Base-by-base conservation (phyloP, 2,888 invertebrate genomes). In the Drosophila prolongata region DNA sequence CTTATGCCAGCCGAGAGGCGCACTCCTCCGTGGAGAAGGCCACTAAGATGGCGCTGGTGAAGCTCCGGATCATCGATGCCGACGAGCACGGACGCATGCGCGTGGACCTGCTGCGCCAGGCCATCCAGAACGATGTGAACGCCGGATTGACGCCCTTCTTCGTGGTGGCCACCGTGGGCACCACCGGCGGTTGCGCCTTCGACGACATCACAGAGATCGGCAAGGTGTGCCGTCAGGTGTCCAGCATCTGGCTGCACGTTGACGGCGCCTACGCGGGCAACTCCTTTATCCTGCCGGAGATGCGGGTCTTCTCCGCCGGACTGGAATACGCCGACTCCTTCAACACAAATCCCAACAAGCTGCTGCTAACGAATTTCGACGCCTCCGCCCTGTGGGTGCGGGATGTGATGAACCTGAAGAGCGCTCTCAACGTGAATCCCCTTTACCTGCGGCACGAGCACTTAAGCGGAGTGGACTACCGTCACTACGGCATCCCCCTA, bases 201-300 rank as follows among this genome's bases (percentile, higher is more conserved):
- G 97, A 98, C 91, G 95, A 96, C 79, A 93, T 98, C 10, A 93
- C 93, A 0, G 97, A 97, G 92, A 94, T 98, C 59, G 95, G 97
- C 2, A 95, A 95, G 16, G 94, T 97, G 2, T 95, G 95, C 77
- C 93, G 93, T 62, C 92, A 90, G 54, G 80, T 91, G 13, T 93
- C 95, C 0, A 93, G 93, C 56, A 93, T 96, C n/a, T 98, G 97
- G 97, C 93, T 97, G 30, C 97, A 97, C 91, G 96, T 97, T 2
- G 97, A 97, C 91, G 97, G 95, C 0, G 97, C 97, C 0, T 98
- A 97, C 90, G 97, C 96, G 1, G 98, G 98, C 3, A 96, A 95
- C 83, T 95, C 96, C 0, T 95, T 98, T 87, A 96, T 98, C 69
- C 95, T 97, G 83, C 97, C 97, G 0, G 97, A 97, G 92, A 94